Evolutionary conservation across 2,797 vertebrate genomes (phyloP), one percentile per base, ranked within the genome.

Genomic region (Cuniculus paca): DNA sequence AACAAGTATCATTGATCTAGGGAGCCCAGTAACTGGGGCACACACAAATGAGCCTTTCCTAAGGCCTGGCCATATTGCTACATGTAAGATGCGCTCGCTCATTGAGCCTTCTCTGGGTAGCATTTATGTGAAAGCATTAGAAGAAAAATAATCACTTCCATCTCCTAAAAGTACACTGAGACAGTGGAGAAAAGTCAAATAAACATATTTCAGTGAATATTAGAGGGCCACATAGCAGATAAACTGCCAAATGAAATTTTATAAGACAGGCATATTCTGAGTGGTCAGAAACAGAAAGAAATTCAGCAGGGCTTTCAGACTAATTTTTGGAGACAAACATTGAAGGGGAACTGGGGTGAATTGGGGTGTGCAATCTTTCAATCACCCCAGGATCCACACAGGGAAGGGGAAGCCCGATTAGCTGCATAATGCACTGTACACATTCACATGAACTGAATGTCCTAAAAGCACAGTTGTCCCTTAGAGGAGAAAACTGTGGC

Each of bases 401-500:
- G 31, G 42, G 42, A 45, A 87, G 48, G 24, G 50, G 13, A 22
- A 26, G 12, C 54, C 28, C 11, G 42, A 48, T 3, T 6, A 17
- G 24, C 16, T 24, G n/a, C 0, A 1, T 9, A 2, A 12, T 6
- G 16, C 5, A 0, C 31, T 1, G 1, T 14, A 13, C 39, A 10
- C 20, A 34, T 11, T 4, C 8, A 17, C 45, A 48, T 10, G 31
- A 36, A 34, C 5, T 9, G 4, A 4, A 16, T 63, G 34, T 11
- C 26, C 34, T n/a, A 10, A 45, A 3, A 63, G 1, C 19, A 5
- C 6, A 0, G 6, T 28, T 0, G 13, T 4, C 2, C 0, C 11
- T 78, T 36, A 13, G 52, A 39, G 2, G 48, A n/a, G 36, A 6
- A 75, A 75, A 48, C 5, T 31, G 9, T 9, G 14, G 39, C 31